phyloP scores from a whole-genome alignment of 2,888 invertebrate genomes.

The Netelia virgata region DNA sequence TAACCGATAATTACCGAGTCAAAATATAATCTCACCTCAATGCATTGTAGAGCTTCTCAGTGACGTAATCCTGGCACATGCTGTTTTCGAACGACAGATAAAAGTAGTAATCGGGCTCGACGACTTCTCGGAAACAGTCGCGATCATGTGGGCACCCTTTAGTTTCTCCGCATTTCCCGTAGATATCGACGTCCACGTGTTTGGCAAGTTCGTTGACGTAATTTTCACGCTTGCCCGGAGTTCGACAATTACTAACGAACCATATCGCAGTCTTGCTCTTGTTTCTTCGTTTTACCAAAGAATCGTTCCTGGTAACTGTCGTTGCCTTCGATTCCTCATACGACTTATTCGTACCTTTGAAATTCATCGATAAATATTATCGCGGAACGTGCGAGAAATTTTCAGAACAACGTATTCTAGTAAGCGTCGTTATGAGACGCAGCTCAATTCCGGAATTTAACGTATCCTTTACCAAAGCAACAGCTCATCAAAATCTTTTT shows the following conservation, averaged over 20 bases:
- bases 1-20: not conserved
- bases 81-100: constrained; percentile 91
- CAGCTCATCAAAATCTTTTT: no score
- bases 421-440: no score
- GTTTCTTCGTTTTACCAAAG: constrained; percentile 11
- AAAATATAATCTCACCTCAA: constrained; percentile 85
- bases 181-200: constrained; percentile 88
- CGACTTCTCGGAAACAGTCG: constrained; percentile 82
- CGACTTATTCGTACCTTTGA: not conserved
- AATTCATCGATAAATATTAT: constrained; percentile 16
- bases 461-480: no score
- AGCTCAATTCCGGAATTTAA: no score
- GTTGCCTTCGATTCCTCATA: not conserved
- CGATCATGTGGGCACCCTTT: constrained; percentile 81
- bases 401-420: no score
- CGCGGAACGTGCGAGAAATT: no score
- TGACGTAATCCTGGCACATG: constrained; percentile 89
- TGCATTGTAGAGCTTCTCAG: constrained; percentile 88
- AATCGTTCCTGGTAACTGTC: not conserved
- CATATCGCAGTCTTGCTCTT: constrained; percentile 86
- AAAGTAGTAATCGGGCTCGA: constrained; percentile 88
- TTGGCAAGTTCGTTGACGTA: constrained; percentile 86
- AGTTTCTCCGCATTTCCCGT: constrained; percentile 87
- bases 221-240: constrained; percentile 84
- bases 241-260: constrained; percentile 87